A percentile compares a stretch with the other conserved stretches of the same genome.
Conservation (phyloP, 2,113 vertebrate genomes). For the Monopterus albus region DNA sequence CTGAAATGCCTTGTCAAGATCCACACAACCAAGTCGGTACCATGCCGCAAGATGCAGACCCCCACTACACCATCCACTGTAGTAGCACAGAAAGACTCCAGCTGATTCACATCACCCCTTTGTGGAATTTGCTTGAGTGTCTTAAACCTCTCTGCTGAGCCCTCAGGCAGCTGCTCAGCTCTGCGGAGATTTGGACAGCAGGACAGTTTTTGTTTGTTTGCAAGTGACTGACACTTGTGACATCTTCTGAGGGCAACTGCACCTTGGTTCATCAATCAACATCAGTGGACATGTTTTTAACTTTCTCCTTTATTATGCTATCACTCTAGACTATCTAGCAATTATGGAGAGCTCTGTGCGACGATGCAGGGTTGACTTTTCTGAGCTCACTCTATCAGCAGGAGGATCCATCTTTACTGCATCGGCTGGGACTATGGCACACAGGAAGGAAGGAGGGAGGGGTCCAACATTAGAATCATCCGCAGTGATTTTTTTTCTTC, state of each 20-base stretch:
- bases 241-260: constrained; percentile 9
- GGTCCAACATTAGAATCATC: constrained; percentile 54
- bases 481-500: constrained; percentile 67
- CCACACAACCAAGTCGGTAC: constrained; percentile 73
- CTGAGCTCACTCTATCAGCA: constrained; percentile 36
- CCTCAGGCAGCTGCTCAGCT: constrained; percentile 56
- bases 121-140: constrained; percentile 51
- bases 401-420: constrained; percentile 36
- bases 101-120: constrained; percentile 48
- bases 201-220: constrained; percentile 28
- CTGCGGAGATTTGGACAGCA: constrained; percentile 25
- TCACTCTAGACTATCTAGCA: constrained; percentile 34
- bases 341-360: constrained; percentile 8
- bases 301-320: constrained; percentile 41
- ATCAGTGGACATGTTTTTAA: constrained; percentile 57
- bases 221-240: constrained; percentile 18
- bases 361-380: constrained; percentile 37
- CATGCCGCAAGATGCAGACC: constrained; percentile 64
- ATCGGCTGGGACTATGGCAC: constrained; percentile 53
- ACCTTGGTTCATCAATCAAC: constrained; percentile 37
- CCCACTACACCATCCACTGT: constrained; percentile 66
- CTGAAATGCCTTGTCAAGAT: constrained; percentile 89
- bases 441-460: constrained; percentile 30
- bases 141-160: constrained; percentile 54
- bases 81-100: constrained; percentile 74